Percentiles rank a stretch among this genome's conserved stretches.
These are phyloP conservation scores for Acromyrmex heyeri DNA, from an alignment of 1,140 invertebrate species.

Conservation along the genomic window DNA sequence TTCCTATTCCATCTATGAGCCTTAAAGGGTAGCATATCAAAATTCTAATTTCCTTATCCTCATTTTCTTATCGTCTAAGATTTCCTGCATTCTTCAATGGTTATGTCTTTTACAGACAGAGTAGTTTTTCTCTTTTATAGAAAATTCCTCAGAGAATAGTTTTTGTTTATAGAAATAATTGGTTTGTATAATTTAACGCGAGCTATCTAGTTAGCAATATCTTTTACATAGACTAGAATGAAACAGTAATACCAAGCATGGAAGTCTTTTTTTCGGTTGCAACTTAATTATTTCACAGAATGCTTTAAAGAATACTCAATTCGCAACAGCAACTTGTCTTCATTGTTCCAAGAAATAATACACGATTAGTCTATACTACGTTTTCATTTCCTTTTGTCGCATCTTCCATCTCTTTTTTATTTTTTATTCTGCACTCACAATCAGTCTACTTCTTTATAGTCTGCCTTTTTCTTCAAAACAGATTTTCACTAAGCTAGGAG, in stretches of 20 bases:
- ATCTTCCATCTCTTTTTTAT: slow-evolving; percentile 24
- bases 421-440: slow-evolving; percentile 28
- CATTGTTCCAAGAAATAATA: slow-evolving; percentile 26
- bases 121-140: background rate
- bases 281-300: slow-evolving; percentile 18
- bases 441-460: slow-evolving; percentile 16
- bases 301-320: background rate
- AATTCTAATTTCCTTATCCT: slow-evolving; percentile 52
- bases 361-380: slow-evolving; percentile 19
- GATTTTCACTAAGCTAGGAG: slow-evolving; percentile 25
- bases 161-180: background rate
- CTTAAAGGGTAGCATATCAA: slow-evolving; percentile 30
- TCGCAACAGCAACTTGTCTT: background rate
- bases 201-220: background rate
- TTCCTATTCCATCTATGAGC: slow-evolving; percentile 49
- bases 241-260: background rate
- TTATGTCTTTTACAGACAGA: background rate
- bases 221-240: background rate
- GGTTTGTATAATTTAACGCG: background rate
- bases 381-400: slow-evolving; percentile 44
- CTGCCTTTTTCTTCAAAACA: slow-evolving; percentile 42
- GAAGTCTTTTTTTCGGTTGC: background rate
- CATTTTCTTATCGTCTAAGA: slow-evolving; percentile 45
- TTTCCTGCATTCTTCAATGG: slow-evolving; percentile 41
- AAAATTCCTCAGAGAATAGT: background rate